Percentiles rank a stretch among this genome's conserved stretches.
These are phyloP conservation scores for Dolichallabes microphthalmus DNA, from an alignment of 2,113 vertebrate species.

Conservation along the genomic window DNA sequence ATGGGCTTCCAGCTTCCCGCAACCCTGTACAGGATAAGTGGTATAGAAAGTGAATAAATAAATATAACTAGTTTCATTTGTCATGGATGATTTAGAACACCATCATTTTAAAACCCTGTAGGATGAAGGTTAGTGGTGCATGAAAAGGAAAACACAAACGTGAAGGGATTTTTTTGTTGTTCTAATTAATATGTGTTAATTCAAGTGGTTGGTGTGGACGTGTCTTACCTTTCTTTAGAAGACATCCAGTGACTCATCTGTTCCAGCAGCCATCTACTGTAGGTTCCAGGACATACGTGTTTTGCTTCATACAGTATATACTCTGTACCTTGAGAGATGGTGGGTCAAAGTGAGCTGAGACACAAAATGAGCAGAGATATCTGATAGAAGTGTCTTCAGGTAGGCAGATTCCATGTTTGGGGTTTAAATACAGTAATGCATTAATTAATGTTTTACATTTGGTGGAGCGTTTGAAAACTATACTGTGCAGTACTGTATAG, in stretches of 20 bases:
- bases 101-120: not conserved
- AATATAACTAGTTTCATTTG: not conserved
- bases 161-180: not conserved
- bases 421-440: not conserved
- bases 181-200: not conserved
- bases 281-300: not conserved
- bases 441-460: not conserved
- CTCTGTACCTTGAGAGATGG: not conserved
- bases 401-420: not conserved
- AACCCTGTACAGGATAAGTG: too few species aligned
- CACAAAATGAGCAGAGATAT: not conserved
- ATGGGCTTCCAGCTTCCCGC: too few species aligned
- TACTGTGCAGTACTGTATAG: not conserved
- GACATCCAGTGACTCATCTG: not conserved
- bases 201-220: constrained; percentile 1
- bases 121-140: not conserved
- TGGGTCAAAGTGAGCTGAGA: not conserved
- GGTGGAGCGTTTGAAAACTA: not conserved
- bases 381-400: not conserved
- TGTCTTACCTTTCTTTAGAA: not conserved
- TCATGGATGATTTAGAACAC: not conserved
- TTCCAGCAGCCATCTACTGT: not conserved
- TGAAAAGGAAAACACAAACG: not conserved
- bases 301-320: not conserved
- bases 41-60: too few species aligned